Evolutionary conservation across 2,888 invertebrate species (phyloP), one percentile per base, ranked within the genome.

Genomic region (Cyaniris semiargus): DNA sequence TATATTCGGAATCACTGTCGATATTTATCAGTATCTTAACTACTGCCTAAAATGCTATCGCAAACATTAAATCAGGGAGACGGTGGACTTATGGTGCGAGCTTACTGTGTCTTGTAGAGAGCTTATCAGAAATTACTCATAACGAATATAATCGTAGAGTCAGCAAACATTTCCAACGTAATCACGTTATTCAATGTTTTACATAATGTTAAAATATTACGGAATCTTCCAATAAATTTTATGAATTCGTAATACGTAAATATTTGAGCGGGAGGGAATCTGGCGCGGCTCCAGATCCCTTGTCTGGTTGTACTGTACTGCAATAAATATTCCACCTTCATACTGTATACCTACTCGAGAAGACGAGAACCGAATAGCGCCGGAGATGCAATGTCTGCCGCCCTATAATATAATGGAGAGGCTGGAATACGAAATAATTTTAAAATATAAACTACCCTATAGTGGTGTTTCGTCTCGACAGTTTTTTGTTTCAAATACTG

Each of bases 211-310:
- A 44, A 21, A 72, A 72, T 44, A 7, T 72, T 44, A 72, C 48
- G 53, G 27, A 23, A 74, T 72, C 44, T 53, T 44, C 74, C 27
- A 74, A 74, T 74, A 74, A 74, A 74, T 74, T 74, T 23, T 53
- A 48, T 74, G 48, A 74, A 74, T 72, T 72, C 72, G 72, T 56
- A 76, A 76, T 78, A 75, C 70, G 75, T 79, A 76, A 79, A 79
- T 79, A 75, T 79, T 79, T 79, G 44, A 80, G 77, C 76, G 70
- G 79, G 72, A 76, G 76, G 58, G 53, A 78, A 70, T 76, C 76
- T 79, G 80, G 78, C 80, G n/a, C 34, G 27, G 74, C 31, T 76
- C 78, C 79, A 80, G 66, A 76, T 78, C 76, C 76, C 79, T 78
- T 79, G 80, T 79, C 79, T 79, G 79, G 77, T 44, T 66, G 76